A percentile compares a stretch with the other conserved stretches of the same genome.
Evolutionary conservation across 2,797 vertebrate genomes (phyloP).

Genomic region (Muscicapa comitata): DNA sequence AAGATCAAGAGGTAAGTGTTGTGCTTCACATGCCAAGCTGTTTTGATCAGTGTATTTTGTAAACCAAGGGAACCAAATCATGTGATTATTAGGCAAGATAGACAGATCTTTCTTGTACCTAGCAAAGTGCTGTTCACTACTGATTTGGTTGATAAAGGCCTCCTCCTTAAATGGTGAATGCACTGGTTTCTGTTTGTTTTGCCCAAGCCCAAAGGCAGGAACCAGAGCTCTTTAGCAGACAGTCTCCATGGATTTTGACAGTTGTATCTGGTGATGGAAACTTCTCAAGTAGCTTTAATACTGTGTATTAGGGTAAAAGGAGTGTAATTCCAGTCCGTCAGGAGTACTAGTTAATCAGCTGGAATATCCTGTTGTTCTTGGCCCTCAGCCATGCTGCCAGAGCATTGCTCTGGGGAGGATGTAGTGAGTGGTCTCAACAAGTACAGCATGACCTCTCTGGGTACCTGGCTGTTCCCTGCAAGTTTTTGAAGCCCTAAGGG

Average conservation of each 20-base stretch:
- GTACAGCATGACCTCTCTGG: not conserved
- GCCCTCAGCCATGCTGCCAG: not conserved
- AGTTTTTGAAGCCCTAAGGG: not conserved
- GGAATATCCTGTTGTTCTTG: not conserved
- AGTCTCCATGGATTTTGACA: not conserved
- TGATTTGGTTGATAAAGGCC: not conserved
- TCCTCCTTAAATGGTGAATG: not conserved
- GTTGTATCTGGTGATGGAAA: not conserved
- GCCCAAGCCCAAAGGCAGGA: conserved; percentile 4
- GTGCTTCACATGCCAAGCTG: not conserved
- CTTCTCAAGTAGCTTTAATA: conserved; percentile 15
- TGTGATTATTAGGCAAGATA: not conserved
- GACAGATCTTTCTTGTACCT: not conserved
- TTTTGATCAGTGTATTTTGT: not conserved
- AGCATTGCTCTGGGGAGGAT: not conserved
- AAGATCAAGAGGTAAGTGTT: not conserved
- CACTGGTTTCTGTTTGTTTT: not conserved
- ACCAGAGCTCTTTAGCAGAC: not conserved
- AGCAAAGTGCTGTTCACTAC: not conserved
- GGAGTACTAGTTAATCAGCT: not conserved
- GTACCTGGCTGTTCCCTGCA: not conserved
- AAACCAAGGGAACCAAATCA: not conserved
- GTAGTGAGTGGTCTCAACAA: not conserved
- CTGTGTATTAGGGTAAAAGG: not conserved
- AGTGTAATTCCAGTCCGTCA: not conserved